Base-by-base conservation (phyloP, 1,140 invertebrate genomes). In the Eriocheir sinensis region DNA sequence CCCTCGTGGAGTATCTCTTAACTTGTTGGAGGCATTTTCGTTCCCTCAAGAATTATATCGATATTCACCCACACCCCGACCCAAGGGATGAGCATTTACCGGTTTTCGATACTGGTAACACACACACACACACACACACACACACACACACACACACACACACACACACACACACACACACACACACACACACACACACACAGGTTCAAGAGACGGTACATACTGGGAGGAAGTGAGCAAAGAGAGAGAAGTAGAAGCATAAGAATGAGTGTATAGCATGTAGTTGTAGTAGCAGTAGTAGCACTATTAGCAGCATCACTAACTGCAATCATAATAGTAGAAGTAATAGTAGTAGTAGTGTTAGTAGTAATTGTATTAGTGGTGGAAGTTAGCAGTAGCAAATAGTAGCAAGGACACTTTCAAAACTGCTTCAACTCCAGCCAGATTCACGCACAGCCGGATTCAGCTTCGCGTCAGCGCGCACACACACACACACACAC, bases 201-300 rank as follows among this genome's bases (percentile, higher is more conserved):
- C n/a, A n/a, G n/a, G n/a, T n/a, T n/a, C n/a, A n/a, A n/a, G n/a
- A n/a, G n/a, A n/a, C n/a, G n/a, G n/a, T n/a, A n/a, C n/a, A n/a
- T n/a, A n/a, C 21, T 72, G 60, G n/a, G n/a, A 72, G 48, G 21
- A 53, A 72, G 60, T n/a, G n/a, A n/a, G n/a, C n/a, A n/a, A n/a
- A 21, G 53, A n/a, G 60, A 72, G 12, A 53, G 8, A 53, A 72
- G 21, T 53, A 53, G 21, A 9, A 53, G 48, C 12, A 53, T 53
- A 53, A 17, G 21, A 53, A 9, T 17, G 60, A n/a, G 6, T 41
- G 38, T 44, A 89, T 0, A 12, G 27, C 27, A 21, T 36, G 36
- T 44, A 86, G 85, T 44, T 21, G 85, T 8, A 86, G 36, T 86
- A 86, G 85, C n/a, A 86, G 36, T 86, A 41, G 38, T 89, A 89